Evolutionary conservation across 2,888 invertebrate genomes (phyloP).

Genomic region (Torymus tubicola): DNA sequence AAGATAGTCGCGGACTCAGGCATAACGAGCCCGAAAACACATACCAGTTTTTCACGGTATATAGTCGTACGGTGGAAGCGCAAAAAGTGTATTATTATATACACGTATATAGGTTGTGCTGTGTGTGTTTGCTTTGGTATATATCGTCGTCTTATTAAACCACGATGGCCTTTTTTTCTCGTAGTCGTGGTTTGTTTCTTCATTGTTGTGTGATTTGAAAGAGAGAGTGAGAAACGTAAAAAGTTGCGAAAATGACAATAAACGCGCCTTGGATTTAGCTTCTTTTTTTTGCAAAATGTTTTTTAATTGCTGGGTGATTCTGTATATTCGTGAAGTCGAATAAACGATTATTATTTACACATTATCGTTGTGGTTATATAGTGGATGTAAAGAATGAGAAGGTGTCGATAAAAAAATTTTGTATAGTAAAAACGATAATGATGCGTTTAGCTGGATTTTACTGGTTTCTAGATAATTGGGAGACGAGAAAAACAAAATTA

Average conservation of each 20-base stretch:
- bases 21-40: constrained; percentile 50
- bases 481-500: no score
- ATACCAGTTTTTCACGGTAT: constrained; percentile 49
- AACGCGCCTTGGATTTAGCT: neutral
- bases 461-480: no score
- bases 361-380: no score
- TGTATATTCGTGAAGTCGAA: no score
- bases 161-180: no score
- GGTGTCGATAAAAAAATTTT: no score
- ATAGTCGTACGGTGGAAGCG: neutral
- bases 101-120: neutral
- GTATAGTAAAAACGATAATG: no score
- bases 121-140: neutral
- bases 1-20: constrained; percentile 4
- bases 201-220: constrained; percentile 2
- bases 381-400: no score
- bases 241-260: constrained; percentile 33
- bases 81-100: constrained; percentile 27
- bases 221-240: neutral
- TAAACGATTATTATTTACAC: no score
- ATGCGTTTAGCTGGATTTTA: no score
- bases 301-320: no score
- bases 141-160: neutral
- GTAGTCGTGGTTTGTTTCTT: neutral
- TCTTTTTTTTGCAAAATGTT: neutral